Base-by-base conservation (phyloP, 2,888 invertebrate genomes). In the Brachyptera risi region DNA sequence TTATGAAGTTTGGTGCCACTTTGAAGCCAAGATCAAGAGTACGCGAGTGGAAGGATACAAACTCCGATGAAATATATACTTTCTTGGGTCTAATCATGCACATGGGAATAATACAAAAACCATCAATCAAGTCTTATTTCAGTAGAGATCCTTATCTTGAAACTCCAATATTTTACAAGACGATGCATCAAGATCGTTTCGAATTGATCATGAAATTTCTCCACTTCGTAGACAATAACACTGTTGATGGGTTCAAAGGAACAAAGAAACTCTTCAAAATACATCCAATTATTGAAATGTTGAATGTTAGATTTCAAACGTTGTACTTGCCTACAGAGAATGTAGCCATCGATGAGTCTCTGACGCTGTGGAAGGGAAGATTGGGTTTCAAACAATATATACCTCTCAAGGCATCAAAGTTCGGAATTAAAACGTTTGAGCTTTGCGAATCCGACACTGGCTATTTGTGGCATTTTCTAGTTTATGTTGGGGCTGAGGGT, bases 371-470 rank as follows among this genome's bases (percentile, higher is more conserved):
- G 40, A 40, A 40, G 40, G 40, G 40, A 40, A 40, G 40, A 15
- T 15, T 40, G 4, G 11, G n/a, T 13, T 54, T 3, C 26, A 7
- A 13, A 13, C 54, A 54, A 23, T 54, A 9, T n/a, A 27, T 54
- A 24, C 56, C 56, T 2, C 17, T 37, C 1, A 56, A 56, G 37
- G 3, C 37, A 1, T 4, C 56, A 3, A 56, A 37, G 24, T 56
- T 37, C 17, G 56, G 56, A 1, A 56, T 56, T 1, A 56, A 56
- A 37, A 37, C 56, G n/a, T 56, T 56, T 15, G 56, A 56, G 21
- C 17, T 56, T 5, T 31, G 56, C 7, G 35, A 56, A 56, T 27
- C 31, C 11, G 1, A 40, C 15, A 13, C 38, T 11, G 23, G 38
- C 24, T 56, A 38, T 15, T 37, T 17, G 38, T 56, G n/a, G n/a